These are phyloP conservation scores for Turdus rufiventris DNA, from an alignment of 2,113 vertebrate genomes.

Conservation along the genomic window DNA sequence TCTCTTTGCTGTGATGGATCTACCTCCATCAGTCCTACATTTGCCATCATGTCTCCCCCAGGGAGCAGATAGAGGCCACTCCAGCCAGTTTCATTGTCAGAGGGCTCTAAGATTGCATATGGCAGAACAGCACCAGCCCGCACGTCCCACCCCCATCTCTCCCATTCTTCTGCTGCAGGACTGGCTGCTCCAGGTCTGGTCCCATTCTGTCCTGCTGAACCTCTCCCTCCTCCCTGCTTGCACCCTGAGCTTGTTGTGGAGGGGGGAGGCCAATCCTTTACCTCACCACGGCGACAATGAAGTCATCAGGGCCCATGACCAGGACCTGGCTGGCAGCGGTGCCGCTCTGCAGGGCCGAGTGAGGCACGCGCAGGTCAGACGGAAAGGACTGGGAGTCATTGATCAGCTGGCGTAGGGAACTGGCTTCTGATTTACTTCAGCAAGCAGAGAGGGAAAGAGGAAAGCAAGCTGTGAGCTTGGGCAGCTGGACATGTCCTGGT, in stretches of 20 bases:
- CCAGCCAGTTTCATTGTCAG: background rate
- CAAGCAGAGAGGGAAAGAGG: background rate
- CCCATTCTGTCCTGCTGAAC: background rate
- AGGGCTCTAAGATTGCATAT: background rate
- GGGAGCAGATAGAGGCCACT: background rate
- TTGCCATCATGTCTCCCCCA: background rate
- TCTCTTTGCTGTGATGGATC: background rate
- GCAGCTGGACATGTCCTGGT: background rate
- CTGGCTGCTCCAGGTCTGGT: background rate
- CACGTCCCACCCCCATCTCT: background rate
- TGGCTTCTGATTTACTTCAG: conserved; percentile 85
- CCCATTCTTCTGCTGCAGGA: background rate
- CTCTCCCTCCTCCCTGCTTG: background rate
- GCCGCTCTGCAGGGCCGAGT: conserved; percentile 72
- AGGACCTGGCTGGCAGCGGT: conserved; percentile 86
- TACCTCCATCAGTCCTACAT: background rate
- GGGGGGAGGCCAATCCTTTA: conserved; percentile 25
- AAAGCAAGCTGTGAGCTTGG: background rate
- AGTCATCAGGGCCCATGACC: conserved; percentile 94
- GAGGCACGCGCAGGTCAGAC: conserved; percentile 68
- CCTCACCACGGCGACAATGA: conserved; percentile 93
- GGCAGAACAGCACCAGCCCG: background rate
- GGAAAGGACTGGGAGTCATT: conserved; percentile 82
- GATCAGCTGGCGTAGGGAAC: conserved; percentile 83
- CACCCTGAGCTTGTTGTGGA: rapidly evolving